Evolutionary conservation across 2,797 vertebrate genomes (phyloP).

Genomic region (Protosalanx chinensis): DNA sequence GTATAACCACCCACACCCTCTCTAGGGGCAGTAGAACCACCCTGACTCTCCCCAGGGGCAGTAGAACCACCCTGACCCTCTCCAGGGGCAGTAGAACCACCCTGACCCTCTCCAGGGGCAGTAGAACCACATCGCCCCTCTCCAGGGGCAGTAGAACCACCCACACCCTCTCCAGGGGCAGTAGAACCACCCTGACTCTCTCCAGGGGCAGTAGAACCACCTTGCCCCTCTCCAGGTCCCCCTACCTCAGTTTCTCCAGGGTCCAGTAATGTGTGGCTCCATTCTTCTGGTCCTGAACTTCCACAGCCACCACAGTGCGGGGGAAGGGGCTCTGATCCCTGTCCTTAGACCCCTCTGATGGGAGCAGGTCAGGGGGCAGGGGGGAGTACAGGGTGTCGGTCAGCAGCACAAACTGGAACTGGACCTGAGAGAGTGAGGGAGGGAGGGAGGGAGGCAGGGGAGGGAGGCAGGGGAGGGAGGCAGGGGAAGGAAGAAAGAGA

Average conservation of each 20-base stretch:
- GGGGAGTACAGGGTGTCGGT: conserved; percentile 97
- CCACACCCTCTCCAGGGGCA: no score
- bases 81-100: no score
- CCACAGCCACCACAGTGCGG: conserved; percentile 92
- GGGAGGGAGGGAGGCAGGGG: neutral
- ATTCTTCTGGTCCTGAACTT: conserved; percentile 97
- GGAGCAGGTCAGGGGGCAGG: conserved; percentile 87
- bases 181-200: no score
- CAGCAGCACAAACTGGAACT: conserved; percentile 97
- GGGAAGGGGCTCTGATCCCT: conserved; percentile 88
- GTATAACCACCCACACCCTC: no score
- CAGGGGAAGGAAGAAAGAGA: neutral
- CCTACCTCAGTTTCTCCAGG: conserved; percentile 91
- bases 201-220: no score
- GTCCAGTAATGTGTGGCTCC: conserved; percentile 98
- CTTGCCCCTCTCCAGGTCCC: neutral
- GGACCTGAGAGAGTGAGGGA: conserved; percentile 75
- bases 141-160: neutral
- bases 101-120: no score
- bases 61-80: no score
- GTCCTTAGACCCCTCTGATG: conserved; percentile 81
- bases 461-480: neutral
- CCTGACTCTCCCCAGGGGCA: no score
- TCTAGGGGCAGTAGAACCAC: no score
- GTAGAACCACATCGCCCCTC: no score